These are phyloP conservation scores for Argyresthia goedartella DNA, from an alignment of 2,888 invertebrate genomes.

Conservation along the genomic window DNA sequence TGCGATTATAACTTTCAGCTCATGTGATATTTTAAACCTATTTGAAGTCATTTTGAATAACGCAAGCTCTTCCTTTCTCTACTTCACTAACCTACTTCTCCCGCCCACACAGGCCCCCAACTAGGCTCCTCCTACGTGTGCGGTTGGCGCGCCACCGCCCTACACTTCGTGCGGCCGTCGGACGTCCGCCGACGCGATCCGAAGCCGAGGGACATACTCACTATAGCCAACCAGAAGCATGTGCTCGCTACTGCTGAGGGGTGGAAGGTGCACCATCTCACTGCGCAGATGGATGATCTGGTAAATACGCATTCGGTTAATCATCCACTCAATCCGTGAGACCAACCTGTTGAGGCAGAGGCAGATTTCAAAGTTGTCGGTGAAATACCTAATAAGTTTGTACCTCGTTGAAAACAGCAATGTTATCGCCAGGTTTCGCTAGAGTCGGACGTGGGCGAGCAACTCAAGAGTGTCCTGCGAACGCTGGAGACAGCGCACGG, in stretches of 20 bases:
- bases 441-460: conserved; percentile 65
- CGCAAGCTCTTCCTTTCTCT: too few relatives aligned
- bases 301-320: conserved; percentile 47
- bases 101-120: conserved; percentile 36
- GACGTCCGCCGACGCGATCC: conserved; percentile 93
- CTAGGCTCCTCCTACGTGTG: conserved; percentile 55
- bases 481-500: conserved; percentile 41
- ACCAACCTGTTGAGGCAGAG: not conserved
- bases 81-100: not conserved
- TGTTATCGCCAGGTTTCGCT: conserved; percentile 50
- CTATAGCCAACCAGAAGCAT: conserved; percentile 90
- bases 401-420: too few relatives aligned
- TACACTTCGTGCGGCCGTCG: conserved; percentile 62
- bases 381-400: too few relatives aligned
- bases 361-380: not conserved
- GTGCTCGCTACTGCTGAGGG: conserved; percentile 91
- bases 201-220: conserved; percentile 80
- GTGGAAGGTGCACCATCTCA: conserved; percentile 95
- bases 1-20: too few relatives aligned
- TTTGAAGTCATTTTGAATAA: too few relatives aligned
- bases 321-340: not conserved
- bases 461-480: conserved; percentile 53
- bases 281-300: conserved; percentile 93
- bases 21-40: too few relatives aligned
- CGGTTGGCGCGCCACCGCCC: conserved; percentile 62